A percentile compares a stretch with the other conserved stretches of the same genome.
Conservation (phyloP, 2,797 vertebrate genomes). For the Babyrousa celebensis region DNA sequence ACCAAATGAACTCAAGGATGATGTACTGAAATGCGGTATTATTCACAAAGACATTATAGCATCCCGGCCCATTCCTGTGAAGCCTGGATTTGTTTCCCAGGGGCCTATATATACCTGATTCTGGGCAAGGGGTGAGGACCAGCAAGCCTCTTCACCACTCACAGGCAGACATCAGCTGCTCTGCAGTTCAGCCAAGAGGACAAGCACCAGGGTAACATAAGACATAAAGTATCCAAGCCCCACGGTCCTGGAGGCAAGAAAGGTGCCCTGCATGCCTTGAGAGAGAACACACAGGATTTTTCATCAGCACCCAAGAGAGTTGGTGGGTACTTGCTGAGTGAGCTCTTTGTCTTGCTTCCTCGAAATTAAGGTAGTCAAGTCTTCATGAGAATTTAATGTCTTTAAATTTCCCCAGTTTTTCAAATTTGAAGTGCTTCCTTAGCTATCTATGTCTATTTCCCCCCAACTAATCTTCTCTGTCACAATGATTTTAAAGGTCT, state of each 20-base stretch:
- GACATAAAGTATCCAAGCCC: not conserved
- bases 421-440: conserved; percentile 55
- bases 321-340: conserved; percentile 36
- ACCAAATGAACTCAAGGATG: not conserved
- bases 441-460: not conserved
- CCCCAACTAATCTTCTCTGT: conserved; percentile 46
- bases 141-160: not conserved
- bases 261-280: not conserved
- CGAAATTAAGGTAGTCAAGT: conserved; percentile 56
- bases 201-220: not conserved
- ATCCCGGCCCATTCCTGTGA: not conserved
- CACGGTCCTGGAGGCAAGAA: not conserved
- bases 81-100: not conserved
- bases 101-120: not conserved
- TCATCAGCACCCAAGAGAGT: not conserved
- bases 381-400: conserved; percentile 54
- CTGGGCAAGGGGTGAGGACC: not conserved
- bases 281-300: not conserved
- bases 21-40: not conserved
- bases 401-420: conserved; percentile 56
- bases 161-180: not conserved
- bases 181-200: not conserved
- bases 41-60: not conserved
- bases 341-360: not conserved
- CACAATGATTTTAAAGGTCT: conserved; percentile 53